Conservation (phyloP, 2,797 vertebrate species). For the Acanthiza pusilla region DNA sequence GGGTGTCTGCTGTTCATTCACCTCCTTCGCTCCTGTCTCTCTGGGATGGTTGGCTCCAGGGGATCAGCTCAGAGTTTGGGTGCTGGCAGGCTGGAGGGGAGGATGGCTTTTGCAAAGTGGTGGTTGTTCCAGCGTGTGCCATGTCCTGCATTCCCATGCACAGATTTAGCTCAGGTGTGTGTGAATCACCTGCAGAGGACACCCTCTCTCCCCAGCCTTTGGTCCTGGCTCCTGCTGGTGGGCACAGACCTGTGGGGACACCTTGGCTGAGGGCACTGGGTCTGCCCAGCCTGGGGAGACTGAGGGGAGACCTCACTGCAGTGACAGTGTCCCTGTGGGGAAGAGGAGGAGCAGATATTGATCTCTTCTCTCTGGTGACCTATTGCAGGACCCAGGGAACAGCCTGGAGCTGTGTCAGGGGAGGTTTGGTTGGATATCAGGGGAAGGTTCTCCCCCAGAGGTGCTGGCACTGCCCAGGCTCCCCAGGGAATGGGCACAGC, state of each 20-base stretch:
- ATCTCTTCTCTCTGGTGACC: too few relatives aligned
- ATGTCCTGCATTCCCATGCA: accelerated
- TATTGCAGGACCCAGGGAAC: background rate
- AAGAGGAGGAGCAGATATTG: background rate
- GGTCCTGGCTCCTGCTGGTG: background rate
- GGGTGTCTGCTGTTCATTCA: too few relatives aligned
- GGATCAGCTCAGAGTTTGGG: background rate
- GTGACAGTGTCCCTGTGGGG: too few relatives aligned
- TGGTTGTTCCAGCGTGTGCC: background rate
- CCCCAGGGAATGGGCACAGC: background rate
- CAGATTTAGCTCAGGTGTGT: background rate
- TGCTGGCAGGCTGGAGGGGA: background rate
- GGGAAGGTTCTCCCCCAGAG: background rate
- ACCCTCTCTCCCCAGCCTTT: background rate
- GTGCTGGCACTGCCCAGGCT: background rate
- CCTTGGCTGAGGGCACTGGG: accelerated
- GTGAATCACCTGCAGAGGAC: background rate
- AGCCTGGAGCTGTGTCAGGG: background rate
- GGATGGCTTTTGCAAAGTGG: background rate
- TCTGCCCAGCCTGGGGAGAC: background rate
- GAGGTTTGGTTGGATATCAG: background rate
- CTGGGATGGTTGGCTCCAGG: accelerated
- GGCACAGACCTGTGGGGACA: background rate
- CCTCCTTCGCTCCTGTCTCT: background rate
- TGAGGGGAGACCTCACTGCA: background rate